A percentile compares a stretch with the other conserved stretches of the same genome.
Evolutionary conservation across 2,113 vertebrate species (phyloP).

Genomic region (Hippocampus mohnikei): DNA sequence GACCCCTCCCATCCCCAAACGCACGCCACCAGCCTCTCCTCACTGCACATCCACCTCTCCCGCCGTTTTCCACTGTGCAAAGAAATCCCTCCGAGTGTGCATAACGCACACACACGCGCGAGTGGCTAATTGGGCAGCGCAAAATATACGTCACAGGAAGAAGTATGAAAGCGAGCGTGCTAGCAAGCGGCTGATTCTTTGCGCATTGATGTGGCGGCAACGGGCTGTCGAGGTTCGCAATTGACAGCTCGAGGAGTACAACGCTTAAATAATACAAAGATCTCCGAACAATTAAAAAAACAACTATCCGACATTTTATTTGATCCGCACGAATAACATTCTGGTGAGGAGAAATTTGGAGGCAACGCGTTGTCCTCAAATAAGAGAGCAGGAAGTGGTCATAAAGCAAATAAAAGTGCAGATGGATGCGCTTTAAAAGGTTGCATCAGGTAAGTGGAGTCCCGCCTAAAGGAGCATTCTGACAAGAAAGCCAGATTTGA

Average conservation of each 20-base stretch:
- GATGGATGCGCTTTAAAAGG: neutral
- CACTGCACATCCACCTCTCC: constrained; percentile 24
- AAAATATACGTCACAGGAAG: neutral
- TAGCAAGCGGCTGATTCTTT: constrained; percentile 58
- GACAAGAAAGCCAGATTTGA: neutral
- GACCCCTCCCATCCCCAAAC: constrained; percentile 53
- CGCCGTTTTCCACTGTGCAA: constrained; percentile 41
- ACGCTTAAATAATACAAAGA: no score
- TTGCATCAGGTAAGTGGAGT: neutral
- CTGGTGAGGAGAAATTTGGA: no score
- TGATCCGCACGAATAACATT: no score
- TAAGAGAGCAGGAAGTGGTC: no score
- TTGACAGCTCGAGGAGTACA: constrained; percentile 49
- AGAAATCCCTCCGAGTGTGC: constrained; percentile 7
- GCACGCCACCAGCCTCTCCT: constrained; percentile 21
- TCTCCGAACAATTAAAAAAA: no score
- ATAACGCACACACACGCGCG: neutral
- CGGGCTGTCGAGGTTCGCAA: constrained; percentile 41
- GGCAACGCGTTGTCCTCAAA: no score
- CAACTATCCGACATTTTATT: no score
- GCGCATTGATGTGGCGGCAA: constrained; percentile 51
- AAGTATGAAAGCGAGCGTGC: neutral
- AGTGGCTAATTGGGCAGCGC: no score
- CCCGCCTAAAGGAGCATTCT: no score
- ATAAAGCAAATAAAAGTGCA: neutral